Evolutionary conservation across 2,113 vertebrate genomes (phyloP), one percentile per base, ranked within the genome.

Genomic region (Ptychochromis oligacanthus): DNA sequence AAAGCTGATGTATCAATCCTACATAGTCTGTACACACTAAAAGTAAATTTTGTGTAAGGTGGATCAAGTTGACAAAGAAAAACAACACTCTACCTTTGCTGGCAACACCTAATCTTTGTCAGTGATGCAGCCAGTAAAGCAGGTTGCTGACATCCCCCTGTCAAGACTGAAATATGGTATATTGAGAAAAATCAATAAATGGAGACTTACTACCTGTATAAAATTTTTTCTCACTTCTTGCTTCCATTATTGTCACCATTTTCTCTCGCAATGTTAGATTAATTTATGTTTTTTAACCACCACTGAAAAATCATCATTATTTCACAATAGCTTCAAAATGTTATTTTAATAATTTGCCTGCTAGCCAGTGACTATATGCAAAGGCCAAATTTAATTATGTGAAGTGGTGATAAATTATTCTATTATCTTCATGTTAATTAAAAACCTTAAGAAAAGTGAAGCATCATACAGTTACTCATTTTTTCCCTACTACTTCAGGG

Each of bases 81-180:
- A 75, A 17, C 26, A 24, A 38, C 79, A 79, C 24, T n/a, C 15
- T 79, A 75, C 38, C 57, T 70, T 62, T 22, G 40, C 84, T 83
- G 84, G 82, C 34, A 61, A 62, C 54, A 58, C 20, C 75, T 82
- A 20, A 79, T 86, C 64, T 81, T 20, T 64, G 67, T 65, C 81
- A 78, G 59, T 2, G 31, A 80, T 55, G 55, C 58, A 8, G 43
- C n/a, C 70, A 72, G 60, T 43, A 58, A 64, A 75, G 26, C 18
- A 60, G 20, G 8, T 49, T 56, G 49, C 57, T 81, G 77, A 75
- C 82, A 78, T 20, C 34, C 10, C 5, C 24, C 43, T 38, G 26
- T 85, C 82, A 77, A 36, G 38, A 12, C 3, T 79, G 81, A 89
- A 56, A 80, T 60, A 64, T n/a, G 56, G 24, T 57, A 52, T 52